A percentile compares a stretch with the other conserved stretches of the same genome.
phyloP scores from a whole-genome alignment of 2,888 invertebrate genomes.

The Hedychridium roseum region DNA sequence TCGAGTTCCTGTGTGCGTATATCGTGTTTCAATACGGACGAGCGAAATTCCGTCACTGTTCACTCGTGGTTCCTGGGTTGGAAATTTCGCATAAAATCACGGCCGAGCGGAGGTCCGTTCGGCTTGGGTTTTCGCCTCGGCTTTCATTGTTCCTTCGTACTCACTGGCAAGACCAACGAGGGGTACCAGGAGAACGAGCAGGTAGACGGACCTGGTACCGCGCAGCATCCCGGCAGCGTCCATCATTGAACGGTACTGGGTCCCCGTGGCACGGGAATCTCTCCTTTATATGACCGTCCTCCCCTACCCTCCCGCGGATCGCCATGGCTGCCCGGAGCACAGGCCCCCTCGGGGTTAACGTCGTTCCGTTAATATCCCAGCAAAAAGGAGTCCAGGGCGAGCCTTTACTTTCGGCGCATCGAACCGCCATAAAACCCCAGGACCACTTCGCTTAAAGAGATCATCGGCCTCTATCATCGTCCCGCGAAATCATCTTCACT shows the following conservation, averaged over 20 bases:
- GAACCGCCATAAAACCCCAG: too few species aligned
- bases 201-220: conserved; percentile 49
- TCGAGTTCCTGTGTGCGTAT: too few species aligned
- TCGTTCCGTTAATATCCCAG: conserved; percentile 40
- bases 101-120: too few species aligned
- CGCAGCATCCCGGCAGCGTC: conserved; percentile 57
- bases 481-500: too few species aligned
- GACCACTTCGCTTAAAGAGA: too few species aligned
- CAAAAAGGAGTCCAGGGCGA: conserved; percentile 27
- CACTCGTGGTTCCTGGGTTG: too few species aligned
- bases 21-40: too few species aligned
- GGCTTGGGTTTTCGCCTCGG: too few species aligned
- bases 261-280: conserved; percentile 55
- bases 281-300: conserved; percentile 58
- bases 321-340: conserved; percentile 17
- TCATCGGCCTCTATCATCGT: too few species aligned
- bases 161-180: conserved; percentile 51
- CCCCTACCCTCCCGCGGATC: conserved; percentile 34
- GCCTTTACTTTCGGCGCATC: conserved; percentile 31
- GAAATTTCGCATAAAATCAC: too few species aligned
- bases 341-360: conserved; percentile 52
- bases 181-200: conserved; percentile 45
- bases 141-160: conserved; percentile 41
- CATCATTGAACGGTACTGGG: conserved; percentile 62
- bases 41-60: too few species aligned